Base-by-base conservation (phyloP, 2,888 invertebrate species). In the Fragum sueziense region DNA sequence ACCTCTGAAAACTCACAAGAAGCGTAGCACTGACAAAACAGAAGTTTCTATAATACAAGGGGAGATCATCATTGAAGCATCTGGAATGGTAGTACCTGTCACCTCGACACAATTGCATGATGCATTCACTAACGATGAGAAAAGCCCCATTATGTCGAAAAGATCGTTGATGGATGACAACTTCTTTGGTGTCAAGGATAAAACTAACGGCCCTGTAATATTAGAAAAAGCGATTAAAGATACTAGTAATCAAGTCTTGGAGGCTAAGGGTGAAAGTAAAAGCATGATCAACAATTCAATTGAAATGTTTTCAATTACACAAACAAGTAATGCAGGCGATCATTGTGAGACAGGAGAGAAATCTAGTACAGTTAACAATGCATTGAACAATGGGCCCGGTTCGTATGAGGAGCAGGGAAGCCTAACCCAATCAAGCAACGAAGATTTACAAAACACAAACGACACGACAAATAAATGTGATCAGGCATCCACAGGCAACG, bases 21-120 rank as follows among this genome's bases (percentile, higher is more conserved):
- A 41, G 22, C 22, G 17, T 11, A 4, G 27, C 22, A 11, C 65
- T 2, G 65, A 65, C 22, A 72, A 51, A 27, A 54, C 41, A 14
- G 61, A 27, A 20, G 72, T 62, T 1, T 31, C n/a, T 11, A 62
- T 72, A 27, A 41, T 72, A 20, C 29, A 72, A 47, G 72, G 72
- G 1, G 72, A 72, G 14, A 62, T 72, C 6, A 62, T 72, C 20
- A 72, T 72, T 22, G 72, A 72, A 62, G 22, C 72, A n/a, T 41
- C 34, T 29, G 70, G 72, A 51, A n/a, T 41, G 6, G 61, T 62
- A 9, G 72, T 72, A n/a, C 31, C 33, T 22, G 62, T 72, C 0
- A 72, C 72, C 29, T 51, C 62, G 31, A 29, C 33, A 22, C 47
- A n/a, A n/a, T n/a, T n/a, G n/a, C n/a, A n/a, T n/a, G n/a, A n/a